Evolutionary conservation across 1,140 invertebrate species (phyloP), one percentile per base, ranked within the genome.

Genomic region (Panulirus ornatus): DNA sequence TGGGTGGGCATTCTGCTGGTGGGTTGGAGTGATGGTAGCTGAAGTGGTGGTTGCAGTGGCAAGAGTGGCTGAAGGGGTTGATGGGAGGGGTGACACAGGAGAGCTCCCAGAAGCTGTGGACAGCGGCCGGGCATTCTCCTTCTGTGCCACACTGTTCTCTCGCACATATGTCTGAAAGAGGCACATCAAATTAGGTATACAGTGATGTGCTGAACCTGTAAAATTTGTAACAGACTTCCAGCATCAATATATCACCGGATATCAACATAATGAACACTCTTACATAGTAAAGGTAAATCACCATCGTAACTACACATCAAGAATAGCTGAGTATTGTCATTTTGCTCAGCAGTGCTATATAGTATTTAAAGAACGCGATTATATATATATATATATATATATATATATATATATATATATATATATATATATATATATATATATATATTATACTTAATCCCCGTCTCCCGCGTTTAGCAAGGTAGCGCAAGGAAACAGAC

Each of bases 41-140:
- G 75, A 34, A 16, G 79, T 66, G 58, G 78, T 40, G 40, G 51
- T 16, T 2, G 58, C 30, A 14, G 75, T 27, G 73, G 75, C 5
- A 30, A 44, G 44, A 16, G 87, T 42, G 30, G 84, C 22, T 44
- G 71, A 54, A 2, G 75, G 85, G 71, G 71, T 75, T 5, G 75
- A 76, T 36, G 85, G 81, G 22, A 88, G 85, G 19, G 85, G 76
- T 22, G 85, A 88, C 51, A 88, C 75, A 5, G 85, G 85, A 6
- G 85, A 79, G 40, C 42, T 88, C 19, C 36, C n/a, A 2, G 36
- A 34, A 2, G 87, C 51, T 11, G 78, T 30, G 19, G 79, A 54
- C 34, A 89, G 76, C 16, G 87, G 87, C 11, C 87, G 78, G 42
- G 87, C 87, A 89, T 89, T 89, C 47, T 89, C 87, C 63, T 89